Base-by-base conservation (phyloP, 23 tunicate species). In the Botrylloides violaceus region DNA sequence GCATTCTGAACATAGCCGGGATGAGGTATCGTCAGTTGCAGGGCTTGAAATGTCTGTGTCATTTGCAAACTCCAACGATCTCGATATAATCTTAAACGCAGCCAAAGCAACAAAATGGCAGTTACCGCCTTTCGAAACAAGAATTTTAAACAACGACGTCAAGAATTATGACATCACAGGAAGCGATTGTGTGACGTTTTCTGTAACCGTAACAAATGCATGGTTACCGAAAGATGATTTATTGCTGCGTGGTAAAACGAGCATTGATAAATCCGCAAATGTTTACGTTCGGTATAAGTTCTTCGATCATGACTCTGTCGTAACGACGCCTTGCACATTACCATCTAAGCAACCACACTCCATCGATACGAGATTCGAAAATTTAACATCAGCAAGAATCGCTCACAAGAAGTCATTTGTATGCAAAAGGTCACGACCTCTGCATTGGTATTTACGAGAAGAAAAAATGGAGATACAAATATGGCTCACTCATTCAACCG, bases 271-370 rank as follows among this genome's bases (percentile, higher is more conserved):
- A 33, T 34, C 55, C 59, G 82, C 95, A 0, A 76, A 80, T 56
- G 76, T 87, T 58, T 87, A 80, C 56, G 43, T 80, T 18, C 82
- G 79, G 24, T 90, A 90, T 61, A 90, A 90, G 81, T 83, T 90
- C 75, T 83, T 34, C 66, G 97, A 90, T 36, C 76, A 83, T 24
- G 97, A 83, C 81, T 78, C 90, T 21, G 81, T 79, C 3, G 62
- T 75, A 1, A 72, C 90, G 7, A 73, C 61, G 26, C 0, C 24
- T 20, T 20, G 61, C 25, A 32, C 79, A 22, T 25, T 62, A 34
- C n/a, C 30, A 22, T 15, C 71, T 20, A 68, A 68, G n/a, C 74
- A 68, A 68, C 74, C 74, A 12, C 58, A 39, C 5, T 37, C 57
- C 12, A 76, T 71, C 33, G 84, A 4, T 76, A 82, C 62, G 61